phyloP scores from a whole-genome alignment of 2,797 vertebrate species.

The Eospalax fontanierii region DNA sequence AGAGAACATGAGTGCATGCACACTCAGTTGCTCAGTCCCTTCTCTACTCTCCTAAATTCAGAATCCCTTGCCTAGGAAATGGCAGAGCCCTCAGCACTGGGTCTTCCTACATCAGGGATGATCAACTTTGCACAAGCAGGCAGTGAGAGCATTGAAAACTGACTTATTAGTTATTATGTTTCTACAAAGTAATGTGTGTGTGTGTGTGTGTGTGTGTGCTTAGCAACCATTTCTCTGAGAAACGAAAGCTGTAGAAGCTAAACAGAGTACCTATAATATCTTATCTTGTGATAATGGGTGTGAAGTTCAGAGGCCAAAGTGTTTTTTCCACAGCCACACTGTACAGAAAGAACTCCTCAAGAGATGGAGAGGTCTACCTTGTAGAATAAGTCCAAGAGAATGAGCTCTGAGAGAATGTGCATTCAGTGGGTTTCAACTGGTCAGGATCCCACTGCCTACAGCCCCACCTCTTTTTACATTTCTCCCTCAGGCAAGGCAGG shows the following conservation, averaged over 20 bases:
- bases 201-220: neutral
- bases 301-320: neutral
- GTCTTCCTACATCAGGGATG: neutral
- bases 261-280: neutral
- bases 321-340: accelerated
- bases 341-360: neutral
- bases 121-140: too few relatives aligned
- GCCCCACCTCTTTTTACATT: neutral
- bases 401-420: neutral
- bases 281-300: neutral
- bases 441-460: neutral
- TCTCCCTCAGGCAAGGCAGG: neutral
- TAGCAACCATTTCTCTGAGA: neutral
- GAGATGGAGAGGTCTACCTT: accelerated
- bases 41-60: neutral
- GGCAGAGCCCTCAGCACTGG: neutral
- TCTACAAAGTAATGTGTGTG: neutral
- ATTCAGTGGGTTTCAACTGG: neutral
- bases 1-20: too few relatives aligned
- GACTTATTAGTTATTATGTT: neutral
- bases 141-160: neutral
- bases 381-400: neutral
- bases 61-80: neutral
- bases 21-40: neutral
- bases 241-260: neutral